Evolutionary conservation across 2,888 invertebrate species (phyloP), one percentile per base, ranked within the genome.

Genomic region (Cephus sareptanus): DNA sequence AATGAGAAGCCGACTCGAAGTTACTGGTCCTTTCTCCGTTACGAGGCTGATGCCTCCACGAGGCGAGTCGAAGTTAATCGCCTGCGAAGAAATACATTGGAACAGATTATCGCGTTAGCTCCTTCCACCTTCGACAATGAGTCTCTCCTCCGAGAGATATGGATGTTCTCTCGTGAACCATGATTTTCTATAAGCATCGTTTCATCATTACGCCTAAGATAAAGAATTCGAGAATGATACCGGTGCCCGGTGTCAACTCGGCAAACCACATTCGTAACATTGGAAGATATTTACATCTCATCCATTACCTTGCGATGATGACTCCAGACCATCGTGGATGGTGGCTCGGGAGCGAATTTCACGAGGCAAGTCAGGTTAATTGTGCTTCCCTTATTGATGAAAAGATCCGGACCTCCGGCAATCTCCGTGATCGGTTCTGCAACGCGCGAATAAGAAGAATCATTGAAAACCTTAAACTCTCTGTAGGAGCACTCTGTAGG

Each of bases 41-140:
- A 97, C 96, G 86, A 97, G 93, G 87, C 96, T 96, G 92, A 97
- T 96, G 71, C 97, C 97, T 73, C 97, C 97, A 76, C 97, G 94
- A 68, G 96, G 96, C 79, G 97, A 97, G 92, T 97, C 97, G 92
- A 97, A 97, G 93, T 97, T 97, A 93, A 97, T 97, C 89, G 95
- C 94, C 95, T 97, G 93, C 83, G 92, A 91, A 85, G 82, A 84
- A 83, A 83, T 78, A 83, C 75, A 71, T 79, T 71, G 31, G 33
- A 34, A 68, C 15, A 23, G 71, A 6, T 71, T 34, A 31, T 23
- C 71, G 71, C 30, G 30, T 30, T 23, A 56, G 23, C 23, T 56
- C 9, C 56, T 56, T 23, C 56, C 56, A 23, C 9, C 56, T 56
- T 56, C 6, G 0, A 6, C 2, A 56, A 56, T 23, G 56, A 9